phyloP scores from a whole-genome alignment of 2,888 invertebrate genomes.

The Stenodema calcarata region DNA sequence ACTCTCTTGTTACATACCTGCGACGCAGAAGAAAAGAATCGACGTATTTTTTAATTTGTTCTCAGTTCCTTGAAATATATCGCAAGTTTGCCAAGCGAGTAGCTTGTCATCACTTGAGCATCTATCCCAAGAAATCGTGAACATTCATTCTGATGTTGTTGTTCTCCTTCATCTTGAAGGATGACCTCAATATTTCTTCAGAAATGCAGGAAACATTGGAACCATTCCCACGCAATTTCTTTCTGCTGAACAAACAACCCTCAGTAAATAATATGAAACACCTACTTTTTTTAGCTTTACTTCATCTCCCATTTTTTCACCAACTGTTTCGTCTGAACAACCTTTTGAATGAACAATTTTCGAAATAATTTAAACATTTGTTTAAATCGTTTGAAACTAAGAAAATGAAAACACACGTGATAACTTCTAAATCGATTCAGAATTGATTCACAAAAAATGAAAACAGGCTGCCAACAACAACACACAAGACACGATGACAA shows the following conservation, averaged over 20 bases:
- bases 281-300: neutral
- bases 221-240: neutral
- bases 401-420: no score
- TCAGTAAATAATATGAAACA: neutral
- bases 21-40: neutral
- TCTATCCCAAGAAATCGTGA: no score
- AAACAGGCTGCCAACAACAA: no score
- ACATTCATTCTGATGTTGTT: no score
- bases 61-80: neutral
- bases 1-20: neutral
- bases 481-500: no score
- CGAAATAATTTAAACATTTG: no score
- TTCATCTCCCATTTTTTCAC: neutral
- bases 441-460: no score
- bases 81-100: neutral
- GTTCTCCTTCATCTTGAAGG: no score
- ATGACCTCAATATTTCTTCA: neutral
- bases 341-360: no score
- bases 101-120: no score
- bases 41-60: neutral
- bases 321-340: neutral
- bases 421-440: no score
- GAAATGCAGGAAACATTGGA: neutral
- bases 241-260: neutral
- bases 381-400: no score